Percentiles rank a stretch among this genome's conserved stretches.
Conservation (phyloP, 1,140 invertebrate genomes). For the Conopomorpha cramerella region DNA sequence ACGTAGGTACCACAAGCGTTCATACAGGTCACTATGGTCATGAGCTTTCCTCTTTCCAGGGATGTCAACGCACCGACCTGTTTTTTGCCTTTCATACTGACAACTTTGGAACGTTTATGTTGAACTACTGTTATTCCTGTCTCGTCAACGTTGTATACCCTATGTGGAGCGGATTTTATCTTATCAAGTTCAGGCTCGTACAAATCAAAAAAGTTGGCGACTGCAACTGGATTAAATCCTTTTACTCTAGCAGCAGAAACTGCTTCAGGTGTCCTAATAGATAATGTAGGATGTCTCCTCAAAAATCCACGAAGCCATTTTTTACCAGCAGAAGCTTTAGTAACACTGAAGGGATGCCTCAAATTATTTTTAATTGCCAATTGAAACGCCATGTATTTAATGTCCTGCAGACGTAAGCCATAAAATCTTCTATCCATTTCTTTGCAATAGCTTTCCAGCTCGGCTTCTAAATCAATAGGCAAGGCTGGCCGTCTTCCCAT, state of each 20-base stretch:
- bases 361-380: slow-evolving; percentile 4
- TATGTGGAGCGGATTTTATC: slow-evolving; percentile 8
- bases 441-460: slow-evolving; percentile 6
- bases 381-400: slow-evolving; percentile 3
- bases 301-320: slow-evolving; percentile 21
- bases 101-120: slow-evolving; percentile 8
- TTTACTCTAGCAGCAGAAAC: slow-evolving; percentile 9
- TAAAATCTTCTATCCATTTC: slow-evolving; percentile 11
- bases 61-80: slow-evolving; percentile 10
- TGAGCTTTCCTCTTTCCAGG: slow-evolving; percentile 10
- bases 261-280: slow-evolving; percentile 11
- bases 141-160: slow-evolving; percentile 24
- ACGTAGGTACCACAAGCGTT: slow-evolving; percentile 25
- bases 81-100: slow-evolving; percentile 9
- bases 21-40: slow-evolving; percentile 11
- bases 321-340: slow-evolving; percentile 10
- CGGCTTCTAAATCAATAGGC: no score
- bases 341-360: slow-evolving; percentile 1
- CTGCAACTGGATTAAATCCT: slow-evolving; percentile 8
- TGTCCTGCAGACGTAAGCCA: slow-evolving; percentile 5
- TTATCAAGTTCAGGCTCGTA: slow-evolving; percentile 5
- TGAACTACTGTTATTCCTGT: slow-evolving; percentile 17
- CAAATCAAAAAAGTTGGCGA: slow-evolving; percentile 9
- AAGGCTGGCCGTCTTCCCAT: no score
- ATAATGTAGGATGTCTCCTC: slow-evolving; percentile 17